Percentiles rank a stretch among this genome's conserved stretches.
Conservation (phyloP, 1,140 invertebrate species). For the Lordiphosa clarofinis region DNA sequence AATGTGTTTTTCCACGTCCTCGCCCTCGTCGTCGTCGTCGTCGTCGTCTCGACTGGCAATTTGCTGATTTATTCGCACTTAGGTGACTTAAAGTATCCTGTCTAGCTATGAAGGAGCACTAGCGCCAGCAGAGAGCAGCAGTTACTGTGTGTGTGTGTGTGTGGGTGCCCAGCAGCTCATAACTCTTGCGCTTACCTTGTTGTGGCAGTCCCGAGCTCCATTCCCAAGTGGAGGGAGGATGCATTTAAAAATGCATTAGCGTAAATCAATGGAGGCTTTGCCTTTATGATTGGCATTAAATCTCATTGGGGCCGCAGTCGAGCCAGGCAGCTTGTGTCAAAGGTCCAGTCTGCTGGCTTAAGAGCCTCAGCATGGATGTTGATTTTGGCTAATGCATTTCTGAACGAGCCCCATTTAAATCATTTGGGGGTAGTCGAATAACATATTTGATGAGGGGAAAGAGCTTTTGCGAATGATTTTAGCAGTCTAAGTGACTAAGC, state of each 20-base stretch:
- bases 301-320: conserved; percentile 9
- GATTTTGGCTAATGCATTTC: too few species aligned
- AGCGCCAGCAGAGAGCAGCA: background rate
- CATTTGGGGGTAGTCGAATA: too few species aligned
- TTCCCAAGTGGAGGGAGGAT: background rate
- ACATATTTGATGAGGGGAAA: too few species aligned
- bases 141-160: conserved; percentile 18
- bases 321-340: too few species aligned
- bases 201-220: conserved; percentile 7
- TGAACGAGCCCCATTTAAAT: too few species aligned
- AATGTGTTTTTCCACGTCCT: conserved; percentile 50
- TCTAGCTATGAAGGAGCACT: conserved; percentile 14
- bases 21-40: conserved; percentile 8
- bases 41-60: conserved; percentile 37
- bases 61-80: conserved; percentile 66
- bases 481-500: too few species aligned
- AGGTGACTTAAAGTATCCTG: conserved; percentile 63
- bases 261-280: conserved; percentile 56
- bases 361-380: too few species aligned
- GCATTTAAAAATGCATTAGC: conserved; percentile 66
- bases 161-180: conserved; percentile 36
- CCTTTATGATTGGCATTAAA: conserved; percentile 60
- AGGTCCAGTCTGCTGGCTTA: too few species aligned
- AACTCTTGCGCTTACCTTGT: conserved; percentile 38
- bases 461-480: too few species aligned